Base-by-base conservation (phyloP, 1,140 invertebrate species). In the Nephotettix cincticeps region DNA sequence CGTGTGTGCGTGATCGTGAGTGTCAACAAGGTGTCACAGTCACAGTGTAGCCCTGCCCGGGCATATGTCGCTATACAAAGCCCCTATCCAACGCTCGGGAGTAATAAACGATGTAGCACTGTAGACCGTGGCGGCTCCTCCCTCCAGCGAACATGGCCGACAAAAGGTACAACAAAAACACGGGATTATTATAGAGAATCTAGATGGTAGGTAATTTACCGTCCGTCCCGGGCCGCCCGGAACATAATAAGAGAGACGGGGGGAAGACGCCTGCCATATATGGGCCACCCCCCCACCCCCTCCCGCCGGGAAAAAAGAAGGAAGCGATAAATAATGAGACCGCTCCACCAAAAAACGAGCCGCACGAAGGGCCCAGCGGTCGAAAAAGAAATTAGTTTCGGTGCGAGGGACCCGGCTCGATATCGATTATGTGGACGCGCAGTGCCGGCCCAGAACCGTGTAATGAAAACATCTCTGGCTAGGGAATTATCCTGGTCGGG, bases 241-340 rank as follows among this genome's bases (percentile, higher is more conserved):
- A n/a, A 25, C 13, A 27, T 27, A 61, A 11, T 11, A 61, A 3
- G 28, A 61, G 56, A 61, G 56, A 61, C 6, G n/a, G 21, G 23
- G 56, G 28, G 56, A 61, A 29, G 27, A 61, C 21, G 56, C 25
- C 56, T 61, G 56, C 56, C 56, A 61, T 61, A 61, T 61, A 61
- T 13, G 27, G 56, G 23, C 21, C 23, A 25, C 14, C 56, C 56
- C 21, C 56, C 21, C 56, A 21, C 14, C 56, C 23, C 56, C 56
- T 6, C 9, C n/a, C 4, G 25, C 14, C 6, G 56, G n/a, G 27
- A 61, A 61, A 61, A 61, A 61, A 23, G 25, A 61, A 23, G 56
- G 56, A 61, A 61, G 56, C 23, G 56, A 61, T 61, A 61, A 61
- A 61, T 61, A 61, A 61, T 61, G 56, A 61, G 56, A 61, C 23